phyloP scores from a whole-genome alignment of 2,797 vertebrate genomes.

The Brachyrhaphis roseni region DNA sequence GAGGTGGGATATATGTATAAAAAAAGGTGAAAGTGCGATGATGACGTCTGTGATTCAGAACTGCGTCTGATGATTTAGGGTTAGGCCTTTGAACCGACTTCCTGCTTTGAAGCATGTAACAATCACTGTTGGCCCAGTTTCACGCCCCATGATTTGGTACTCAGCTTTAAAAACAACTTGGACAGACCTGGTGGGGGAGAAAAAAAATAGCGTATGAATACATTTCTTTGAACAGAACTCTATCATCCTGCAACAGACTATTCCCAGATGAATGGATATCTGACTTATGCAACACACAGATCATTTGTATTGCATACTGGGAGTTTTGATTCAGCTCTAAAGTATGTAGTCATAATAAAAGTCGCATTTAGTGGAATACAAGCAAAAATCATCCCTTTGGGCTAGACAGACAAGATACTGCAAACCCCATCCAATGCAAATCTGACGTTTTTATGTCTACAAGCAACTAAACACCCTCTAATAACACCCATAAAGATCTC shows the following conservation, averaged over 20 bases:
- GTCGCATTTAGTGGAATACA: not conserved
- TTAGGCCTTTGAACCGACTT: constrained; percentile 70
- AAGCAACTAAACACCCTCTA: constrained; percentile 49
- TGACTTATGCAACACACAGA: not conserved
- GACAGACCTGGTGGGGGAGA: constrained; percentile 45
- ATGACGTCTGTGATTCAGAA: constrained; percentile 61
- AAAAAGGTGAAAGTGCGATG: constrained; percentile 27
- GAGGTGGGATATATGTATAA: constrained; percentile 32
- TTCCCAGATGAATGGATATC: not conserved
- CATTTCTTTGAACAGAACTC: constrained; percentile 8
- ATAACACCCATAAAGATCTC: constrained; percentile 54
- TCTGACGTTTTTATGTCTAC: constrained; percentile 39
- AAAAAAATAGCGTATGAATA: constrained; percentile 18
- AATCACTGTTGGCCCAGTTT: constrained; percentile 59
- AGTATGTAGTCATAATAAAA: constrained; percentile 2
- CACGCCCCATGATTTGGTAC: constrained; percentile 63
- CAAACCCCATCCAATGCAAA: constrained; percentile 20
- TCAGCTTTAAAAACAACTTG: constrained; percentile 30
- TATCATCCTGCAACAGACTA: not conserved
- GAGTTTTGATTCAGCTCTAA: constrained; percentile 4
- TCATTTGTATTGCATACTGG: not conserved
- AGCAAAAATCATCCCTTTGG: constrained; percentile 14
- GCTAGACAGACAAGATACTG: constrained; percentile 17
- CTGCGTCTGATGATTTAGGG: constrained; percentile 45
- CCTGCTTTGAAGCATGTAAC: constrained; percentile 68